Conservation (phyloP, 2,888 invertebrate genomes). For the Caenorhabditis parvicauda region DNA sequence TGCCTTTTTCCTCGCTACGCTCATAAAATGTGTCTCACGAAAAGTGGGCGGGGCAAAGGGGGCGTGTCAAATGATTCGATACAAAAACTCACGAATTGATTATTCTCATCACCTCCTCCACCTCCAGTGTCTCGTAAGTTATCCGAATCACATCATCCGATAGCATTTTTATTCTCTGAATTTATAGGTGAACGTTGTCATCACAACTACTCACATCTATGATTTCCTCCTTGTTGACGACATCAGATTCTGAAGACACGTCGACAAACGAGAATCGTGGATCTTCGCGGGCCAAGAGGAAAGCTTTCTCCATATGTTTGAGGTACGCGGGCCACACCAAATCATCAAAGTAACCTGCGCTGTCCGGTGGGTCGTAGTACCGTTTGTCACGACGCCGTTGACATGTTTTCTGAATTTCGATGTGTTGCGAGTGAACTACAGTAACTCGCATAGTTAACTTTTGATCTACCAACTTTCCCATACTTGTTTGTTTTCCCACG, state of each 20-base stretch:
- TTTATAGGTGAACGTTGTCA: not conserved
- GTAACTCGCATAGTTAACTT: too few species aligned
- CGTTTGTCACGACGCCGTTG: constrained; percentile 35
- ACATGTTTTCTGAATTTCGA: constrained; percentile 22
- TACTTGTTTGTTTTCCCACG: too few species aligned
- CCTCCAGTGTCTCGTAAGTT: constrained; percentile 26
- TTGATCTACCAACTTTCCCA: too few species aligned
- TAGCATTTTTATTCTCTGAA: constrained; percentile 11
- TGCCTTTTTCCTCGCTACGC: too few species aligned
- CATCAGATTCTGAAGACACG: constrained; percentile 23
- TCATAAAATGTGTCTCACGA: not conserved
- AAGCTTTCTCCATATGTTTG: constrained; percentile 58
- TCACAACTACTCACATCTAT: constrained; percentile 4
- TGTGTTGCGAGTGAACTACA: too few species aligned
- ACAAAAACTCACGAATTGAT: constrained; percentile 16
- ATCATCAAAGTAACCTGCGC: constrained; percentile 77
- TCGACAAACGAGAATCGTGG: constrained; percentile 35
- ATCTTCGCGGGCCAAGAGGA: constrained; percentile 19
- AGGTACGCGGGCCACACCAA: constrained; percentile 78
- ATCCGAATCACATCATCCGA: constrained; percentile 42
- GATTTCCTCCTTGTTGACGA: constrained; percentile 9
- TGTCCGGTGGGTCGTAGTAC: constrained; percentile 81
- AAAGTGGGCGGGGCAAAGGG: too few species aligned
- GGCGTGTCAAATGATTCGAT: not conserved
- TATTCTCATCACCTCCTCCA: constrained; percentile 16